Percentiles rank a stretch among this genome's conserved stretches.
Conservation (phyloP, 1,140 invertebrate species). For the Phortica variegata region DNA sequence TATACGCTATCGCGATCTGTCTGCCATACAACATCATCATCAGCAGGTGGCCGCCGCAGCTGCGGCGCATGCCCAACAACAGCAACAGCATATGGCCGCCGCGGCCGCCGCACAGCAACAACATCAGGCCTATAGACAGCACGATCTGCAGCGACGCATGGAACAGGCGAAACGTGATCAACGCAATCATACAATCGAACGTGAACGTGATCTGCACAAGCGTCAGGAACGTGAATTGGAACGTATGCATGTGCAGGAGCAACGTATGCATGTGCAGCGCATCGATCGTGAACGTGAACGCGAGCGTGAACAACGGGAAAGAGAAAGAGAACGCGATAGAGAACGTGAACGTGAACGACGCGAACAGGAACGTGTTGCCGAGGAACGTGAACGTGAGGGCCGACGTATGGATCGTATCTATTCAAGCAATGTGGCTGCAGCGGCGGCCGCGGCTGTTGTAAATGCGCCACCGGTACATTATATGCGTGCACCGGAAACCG, state of each 20-base stretch:
- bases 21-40: conserved; percentile 57
- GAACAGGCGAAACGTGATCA: conserved; percentile 41
- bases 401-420: conserved; percentile 42
- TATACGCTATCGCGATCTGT: conserved; percentile 39
- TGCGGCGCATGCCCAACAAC: conserved; percentile 29
- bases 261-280: no score
- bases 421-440: conserved; percentile 21
- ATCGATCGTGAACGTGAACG: conserved; percentile 49
- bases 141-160: conserved; percentile 37
- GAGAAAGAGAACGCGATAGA: conserved; percentile 35
- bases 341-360: conserved; percentile 29
- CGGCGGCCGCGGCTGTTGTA: conserved; percentile 15
- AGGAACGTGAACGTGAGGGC: conserved; percentile 46
- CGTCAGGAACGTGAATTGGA: conserved; percentile 32
- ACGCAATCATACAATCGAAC: conserved; percentile 35
- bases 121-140: conserved; percentile 41
- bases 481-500: conserved; percentile 35
- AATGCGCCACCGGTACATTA: conserved; percentile 33
- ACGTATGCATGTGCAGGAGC: conserved; percentile 37
- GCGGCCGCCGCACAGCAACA: conserved; percentile 37
- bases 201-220: conserved; percentile 33
- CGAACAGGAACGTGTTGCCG: conserved; percentile 40
- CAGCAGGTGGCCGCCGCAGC: conserved; percentile 55
- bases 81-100: conserved; percentile 25
- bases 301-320: conserved; percentile 50